Percentiles rank a stretch among this genome's conserved stretches.
Evolutionary conservation across 2,113 vertebrate genomes (phyloP).

Genomic region (Pseudorectes ferrugineus): DNA sequence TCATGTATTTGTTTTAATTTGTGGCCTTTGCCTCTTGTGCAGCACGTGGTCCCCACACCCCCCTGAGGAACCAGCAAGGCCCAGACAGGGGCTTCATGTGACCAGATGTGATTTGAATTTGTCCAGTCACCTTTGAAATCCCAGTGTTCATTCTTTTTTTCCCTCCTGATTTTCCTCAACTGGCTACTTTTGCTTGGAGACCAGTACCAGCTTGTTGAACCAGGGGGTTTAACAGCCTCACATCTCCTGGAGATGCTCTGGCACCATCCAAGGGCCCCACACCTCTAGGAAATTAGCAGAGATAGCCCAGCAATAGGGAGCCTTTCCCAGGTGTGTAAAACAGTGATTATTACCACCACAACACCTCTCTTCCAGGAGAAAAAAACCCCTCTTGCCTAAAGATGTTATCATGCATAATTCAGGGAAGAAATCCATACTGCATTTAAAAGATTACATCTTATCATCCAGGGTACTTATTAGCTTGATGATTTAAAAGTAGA

Average conservation of each 20-base stretch:
- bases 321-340: not conserved
- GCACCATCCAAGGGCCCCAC: not conserved
- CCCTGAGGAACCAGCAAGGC: not conserved
- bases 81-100: not conserved
- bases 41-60: rapidly evolving
- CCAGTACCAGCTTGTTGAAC: not conserved
- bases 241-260: not conserved
- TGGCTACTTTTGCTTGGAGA: not conserved
- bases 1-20: not conserved
- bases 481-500: slow-evolving; percentile 43
- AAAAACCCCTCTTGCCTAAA: not conserved
- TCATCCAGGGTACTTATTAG: slow-evolving; percentile 55
- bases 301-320: not conserved
- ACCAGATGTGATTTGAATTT: not conserved
- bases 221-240: not conserved
- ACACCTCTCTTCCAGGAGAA: not conserved
- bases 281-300: not conserved
- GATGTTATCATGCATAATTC: slow-evolving; percentile 62
- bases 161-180: not conserved
- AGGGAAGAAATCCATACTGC: slow-evolving; percentile 62
- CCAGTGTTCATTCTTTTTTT: not conserved
- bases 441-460: slow-evolving; percentile 69
- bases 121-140: not conserved
- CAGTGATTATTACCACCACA: not conserved
- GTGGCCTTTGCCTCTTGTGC: not conserved